Evolutionary conservation across 2,113 vertebrate genomes (phyloP).

Genomic region (Excalfactoria chinensis): DNA sequence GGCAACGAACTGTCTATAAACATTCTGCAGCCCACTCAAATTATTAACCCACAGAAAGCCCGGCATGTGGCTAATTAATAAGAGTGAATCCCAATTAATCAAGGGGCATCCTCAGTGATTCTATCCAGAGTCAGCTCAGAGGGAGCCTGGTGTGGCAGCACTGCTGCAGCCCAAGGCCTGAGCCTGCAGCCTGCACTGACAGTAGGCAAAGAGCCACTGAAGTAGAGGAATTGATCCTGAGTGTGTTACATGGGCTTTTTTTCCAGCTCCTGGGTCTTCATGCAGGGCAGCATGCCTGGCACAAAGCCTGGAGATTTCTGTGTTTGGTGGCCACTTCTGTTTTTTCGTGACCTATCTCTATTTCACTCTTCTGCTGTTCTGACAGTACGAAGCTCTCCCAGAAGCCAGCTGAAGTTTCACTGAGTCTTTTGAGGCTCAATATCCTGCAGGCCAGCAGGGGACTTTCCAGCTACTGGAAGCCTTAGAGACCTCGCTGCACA

Average conservation of each 20-base stretch:
- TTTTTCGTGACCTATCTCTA: not conserved
- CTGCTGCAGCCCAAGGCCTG: not conserved
- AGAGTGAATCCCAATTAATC: constrained; percentile 46
- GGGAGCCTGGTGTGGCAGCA: not conserved
- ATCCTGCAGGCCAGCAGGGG: constrained; percentile 11
- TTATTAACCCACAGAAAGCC: not conserved
- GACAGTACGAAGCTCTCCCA: constrained; percentile 9
- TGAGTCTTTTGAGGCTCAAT: not conserved
- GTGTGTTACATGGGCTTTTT: fast-evolving
- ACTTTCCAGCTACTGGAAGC: not conserved
- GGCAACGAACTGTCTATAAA: not conserved
- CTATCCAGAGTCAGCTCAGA: constrained; percentile 25
- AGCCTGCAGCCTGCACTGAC: not conserved
- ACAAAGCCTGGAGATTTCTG: not conserved
- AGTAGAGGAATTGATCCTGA: not conserved
- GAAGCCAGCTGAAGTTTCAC: not conserved
- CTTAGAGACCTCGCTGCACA: not conserved
- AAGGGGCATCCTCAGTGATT: constrained; percentile 12
- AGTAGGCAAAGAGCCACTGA: not conserved
- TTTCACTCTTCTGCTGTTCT: not conserved
- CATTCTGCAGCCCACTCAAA: not conserved
- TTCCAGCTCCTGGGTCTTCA: not conserved
- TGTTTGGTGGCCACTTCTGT: not conserved
- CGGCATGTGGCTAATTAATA: constrained; percentile 55
- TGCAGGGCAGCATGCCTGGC: not conserved